Evolutionary conservation across 2,888 invertebrate genomes (phyloP).

Genomic region (Clunio marinus): DNA sequence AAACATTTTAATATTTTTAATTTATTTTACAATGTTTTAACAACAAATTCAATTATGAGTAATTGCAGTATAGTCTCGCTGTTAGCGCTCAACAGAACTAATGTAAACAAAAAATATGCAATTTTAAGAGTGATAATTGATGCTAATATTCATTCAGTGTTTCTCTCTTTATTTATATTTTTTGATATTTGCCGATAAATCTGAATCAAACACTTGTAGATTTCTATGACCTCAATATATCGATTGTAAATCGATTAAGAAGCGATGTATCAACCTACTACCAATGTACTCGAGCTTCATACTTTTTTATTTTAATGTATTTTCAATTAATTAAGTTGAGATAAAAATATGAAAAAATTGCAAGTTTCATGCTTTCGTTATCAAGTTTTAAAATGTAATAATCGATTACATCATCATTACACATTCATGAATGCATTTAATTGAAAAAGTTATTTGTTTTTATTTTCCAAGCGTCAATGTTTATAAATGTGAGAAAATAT

Average conservation of each 20-base stretch:
- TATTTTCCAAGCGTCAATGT: too few species aligned
- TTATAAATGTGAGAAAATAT: too few species aligned
- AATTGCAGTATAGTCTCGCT: neutral
- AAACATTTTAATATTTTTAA: neutral
- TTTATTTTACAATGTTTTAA: neutral
- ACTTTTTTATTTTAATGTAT: too few species aligned
- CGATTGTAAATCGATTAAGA: neutral
- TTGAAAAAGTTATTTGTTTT: too few species aligned
- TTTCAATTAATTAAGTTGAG: too few species aligned
- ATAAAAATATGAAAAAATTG: too few species aligned
- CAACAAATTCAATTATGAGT: slow-evolving; percentile 5
- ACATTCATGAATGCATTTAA: too few species aligned
- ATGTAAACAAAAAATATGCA: slow-evolving; percentile 24
- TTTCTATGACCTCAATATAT: slow-evolving; percentile 14
- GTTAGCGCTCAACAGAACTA: slow-evolving; percentile 16
- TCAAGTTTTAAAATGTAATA: too few species aligned
- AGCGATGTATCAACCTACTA: neutral
- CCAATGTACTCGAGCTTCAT: too few species aligned
- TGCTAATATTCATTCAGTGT: slow-evolving; percentile 1
- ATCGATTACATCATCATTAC: neutral
- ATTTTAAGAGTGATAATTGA: slow-evolving; percentile 32
- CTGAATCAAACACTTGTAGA: neutral
- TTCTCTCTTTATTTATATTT: too few species aligned
- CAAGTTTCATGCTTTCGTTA: too few species aligned
- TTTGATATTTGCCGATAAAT: slow-evolving; percentile 29